Percentiles rank a stretch among this genome's conserved stretches.
Evolutionary conservation across 1,140 invertebrate species (phyloP).

Genomic region (Sesamia nonagrioides): DNA sequence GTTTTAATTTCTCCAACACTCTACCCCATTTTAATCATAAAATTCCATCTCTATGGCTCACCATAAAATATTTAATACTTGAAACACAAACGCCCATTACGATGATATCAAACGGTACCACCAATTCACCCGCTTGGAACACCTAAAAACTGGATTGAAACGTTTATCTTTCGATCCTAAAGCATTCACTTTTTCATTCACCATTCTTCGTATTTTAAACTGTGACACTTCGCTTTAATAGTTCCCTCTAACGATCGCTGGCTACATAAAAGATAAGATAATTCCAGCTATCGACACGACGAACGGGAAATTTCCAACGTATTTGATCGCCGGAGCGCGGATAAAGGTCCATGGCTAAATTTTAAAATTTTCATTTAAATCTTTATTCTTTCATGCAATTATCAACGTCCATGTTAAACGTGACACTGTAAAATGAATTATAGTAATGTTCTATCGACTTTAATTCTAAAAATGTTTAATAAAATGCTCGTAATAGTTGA

Average conservation of each 20-base stretch:
- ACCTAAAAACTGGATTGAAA: constrained; percentile 47
- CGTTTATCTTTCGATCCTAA: constrained; percentile 51
- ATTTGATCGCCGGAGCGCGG: constrained; percentile 51
- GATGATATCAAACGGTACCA: constrained; percentile 30
- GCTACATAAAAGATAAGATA: constrained; percentile 62
- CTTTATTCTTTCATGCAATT: constrained; percentile 35
- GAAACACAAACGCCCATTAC: constrained; percentile 34
- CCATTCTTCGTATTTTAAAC: constrained; percentile 53
- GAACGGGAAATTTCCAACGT: constrained; percentile 50
- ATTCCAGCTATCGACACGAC: constrained; percentile 54
- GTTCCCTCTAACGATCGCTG: constrained; percentile 55
- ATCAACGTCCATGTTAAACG: background rate
- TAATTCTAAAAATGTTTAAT: constrained; percentile 2
- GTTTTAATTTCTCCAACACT: constrained; percentile 30
- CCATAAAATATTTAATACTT: constrained; percentile 47
- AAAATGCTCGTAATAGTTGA: constrained; percentile 2
- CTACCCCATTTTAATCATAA: constrained; percentile 44
- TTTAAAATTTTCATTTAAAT: constrained; percentile 50
- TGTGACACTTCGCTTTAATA: constrained; percentile 57
- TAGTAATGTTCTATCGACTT: background rate
- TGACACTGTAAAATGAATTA: background rate
- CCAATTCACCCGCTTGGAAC: constrained; percentile 18
- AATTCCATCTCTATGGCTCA: constrained; percentile 25
- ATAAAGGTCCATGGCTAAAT: constrained; percentile 41
- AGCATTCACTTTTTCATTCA: constrained; percentile 50